Evolutionary conservation across 2,113 vertebrate species (phyloP), one percentile per base, ranked within the genome.

Genomic region (Psilopsiagon aurifrons): DNA sequence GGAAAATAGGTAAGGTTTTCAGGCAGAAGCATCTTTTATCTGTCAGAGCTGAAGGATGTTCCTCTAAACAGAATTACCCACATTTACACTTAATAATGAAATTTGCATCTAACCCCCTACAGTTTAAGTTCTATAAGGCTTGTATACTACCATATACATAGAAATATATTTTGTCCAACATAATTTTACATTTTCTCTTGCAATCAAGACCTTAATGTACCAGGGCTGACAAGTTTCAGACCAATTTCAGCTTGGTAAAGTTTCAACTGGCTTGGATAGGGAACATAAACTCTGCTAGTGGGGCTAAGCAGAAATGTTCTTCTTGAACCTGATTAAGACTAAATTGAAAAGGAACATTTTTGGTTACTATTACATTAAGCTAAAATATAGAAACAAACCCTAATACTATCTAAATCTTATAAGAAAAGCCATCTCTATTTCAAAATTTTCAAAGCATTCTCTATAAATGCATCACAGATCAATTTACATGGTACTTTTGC

Each of bases 401-500:
- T 98, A 98, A 98, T 98, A 98, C 95, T 97, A 88, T 71, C 89
- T 67, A 98, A 98, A 99, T 98, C 98, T 98, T 98, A 98, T 98
- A 98, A 98, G 94, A 98, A 98, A 97, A 97, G 80, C 95, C 95
- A 98, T 97, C 97, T 98, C 97, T 97, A 97, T 98, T 98, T 98
- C 97, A 95, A 95, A 98, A 98, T 73, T 98, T 98, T 98, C 97
- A 97, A 97, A 96, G 97, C 95, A 94, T 97, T 97, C 97, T 93
- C 96, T 94, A 94, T 97, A 98, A 98, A 97, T 94, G 97, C 97
- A 98, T 98, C 98, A 97, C 96, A 97, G 97, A 98, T 98, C 98
- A 98, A 98, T 98, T 98, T 98, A 98, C 98, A 98, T 98, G 98
- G 97, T 97, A 85, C 97, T 98, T 98, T 95, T 96, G 96, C 94